Percentiles rank a stretch among this genome's conserved stretches.
phyloP scores from a whole-genome alignment of 1,140 invertebrate genomes.

The Drosophila arizonae region DNA sequence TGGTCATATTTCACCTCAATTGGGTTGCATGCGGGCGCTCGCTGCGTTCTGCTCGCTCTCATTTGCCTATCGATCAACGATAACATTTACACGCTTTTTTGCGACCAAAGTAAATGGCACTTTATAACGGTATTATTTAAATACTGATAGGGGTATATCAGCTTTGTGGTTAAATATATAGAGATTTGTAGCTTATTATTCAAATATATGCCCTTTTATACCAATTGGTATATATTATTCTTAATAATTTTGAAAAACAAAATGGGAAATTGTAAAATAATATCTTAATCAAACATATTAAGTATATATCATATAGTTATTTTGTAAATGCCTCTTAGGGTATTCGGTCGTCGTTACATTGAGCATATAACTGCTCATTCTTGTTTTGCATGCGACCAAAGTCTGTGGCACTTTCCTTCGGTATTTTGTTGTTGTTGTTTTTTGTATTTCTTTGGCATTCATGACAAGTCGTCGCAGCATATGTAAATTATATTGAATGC shows the following conservation, averaged over 20 bases:
- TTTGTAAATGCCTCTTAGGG: background rate
- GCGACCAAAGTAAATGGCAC: too few species aligned
- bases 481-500: slow-evolving; percentile 33
- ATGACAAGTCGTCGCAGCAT: slow-evolving; percentile 18
- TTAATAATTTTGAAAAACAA: too few species aligned
- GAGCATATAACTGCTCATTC: background rate
- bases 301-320: background rate
- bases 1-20: slow-evolving; percentile 26
- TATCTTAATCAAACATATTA: too few species aligned
- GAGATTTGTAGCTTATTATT: too few species aligned
- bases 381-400: slow-evolving; percentile 6
- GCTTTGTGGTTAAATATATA: background rate
- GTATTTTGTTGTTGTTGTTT: background rate
- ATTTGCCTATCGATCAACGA: slow-evolving; percentile 38
- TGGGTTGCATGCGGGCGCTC: slow-evolving; percentile 34
- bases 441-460: slow-evolving; percentile 6
- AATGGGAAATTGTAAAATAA: too few species aligned
- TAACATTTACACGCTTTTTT: slow-evolving; percentile 11
- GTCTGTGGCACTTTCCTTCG: slow-evolving; percentile 20
- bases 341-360: background rate
- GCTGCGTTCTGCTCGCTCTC: slow-evolving; percentile 11
- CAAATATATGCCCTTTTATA: too few species aligned
- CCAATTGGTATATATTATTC: too few species aligned
- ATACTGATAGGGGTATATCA: too few species aligned
- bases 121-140: too few species aligned